Evolutionary conservation across 2,113 vertebrate genomes (phyloP).

Genomic region (Myotis davidii): DNA sequence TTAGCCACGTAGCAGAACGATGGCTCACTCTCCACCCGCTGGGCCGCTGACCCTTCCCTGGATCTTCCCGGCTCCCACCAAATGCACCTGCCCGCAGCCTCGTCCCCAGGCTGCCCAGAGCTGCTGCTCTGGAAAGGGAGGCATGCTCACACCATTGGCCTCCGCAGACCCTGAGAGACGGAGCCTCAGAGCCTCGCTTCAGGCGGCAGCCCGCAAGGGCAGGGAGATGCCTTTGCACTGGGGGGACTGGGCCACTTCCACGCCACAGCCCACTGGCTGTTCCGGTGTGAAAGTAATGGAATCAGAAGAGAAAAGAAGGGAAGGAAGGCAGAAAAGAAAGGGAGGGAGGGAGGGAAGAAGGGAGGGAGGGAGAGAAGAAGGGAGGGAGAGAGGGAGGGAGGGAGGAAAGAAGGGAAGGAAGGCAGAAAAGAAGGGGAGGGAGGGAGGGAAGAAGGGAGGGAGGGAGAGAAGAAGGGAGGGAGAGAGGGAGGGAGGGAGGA

Average conservation of each 20-base stretch:
- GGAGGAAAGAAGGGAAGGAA: too few relatives aligned
- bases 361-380: too few relatives aligned
- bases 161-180: neutral
- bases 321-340: neutral
- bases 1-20: neutral
- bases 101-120: accelerated
- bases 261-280: neutral
- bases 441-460: neutral
- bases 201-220: neutral
- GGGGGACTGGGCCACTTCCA: too few relatives aligned
- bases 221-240: neutral
- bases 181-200: neutral
- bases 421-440: too few relatives aligned
- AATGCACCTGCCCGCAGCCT: neutral
- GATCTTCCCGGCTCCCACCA: neutral
- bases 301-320: neutral
- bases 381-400: too few relatives aligned
- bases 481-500: too few relatives aligned
- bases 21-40: neutral
- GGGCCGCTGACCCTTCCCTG: neutral
- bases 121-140: neutral
- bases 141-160: neutral
- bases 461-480: neutral
- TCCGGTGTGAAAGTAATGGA: neutral
- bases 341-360: neutral